phyloP scores from a whole-genome alignment of 2,797 vertebrate genomes.

The Coccyzus lansbergi region DNA sequence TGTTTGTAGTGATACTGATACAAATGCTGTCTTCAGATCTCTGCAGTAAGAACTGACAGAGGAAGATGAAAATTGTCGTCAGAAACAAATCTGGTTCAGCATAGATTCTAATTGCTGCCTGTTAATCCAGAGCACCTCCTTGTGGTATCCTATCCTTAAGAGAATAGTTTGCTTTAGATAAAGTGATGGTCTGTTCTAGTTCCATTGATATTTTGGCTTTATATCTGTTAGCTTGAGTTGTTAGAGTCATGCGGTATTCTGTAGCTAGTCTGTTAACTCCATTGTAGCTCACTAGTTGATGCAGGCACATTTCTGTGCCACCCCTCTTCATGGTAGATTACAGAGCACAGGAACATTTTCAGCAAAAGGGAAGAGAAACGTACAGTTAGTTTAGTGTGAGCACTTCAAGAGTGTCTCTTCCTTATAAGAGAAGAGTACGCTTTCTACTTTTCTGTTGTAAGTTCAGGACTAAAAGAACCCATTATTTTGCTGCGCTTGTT shows the following conservation, averaged over 20 bases:
- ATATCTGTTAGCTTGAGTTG: neutral
- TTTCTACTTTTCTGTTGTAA: neutral
- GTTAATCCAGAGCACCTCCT: neutral
- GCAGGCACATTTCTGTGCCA: neutral
- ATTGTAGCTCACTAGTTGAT: neutral
- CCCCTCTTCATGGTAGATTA: neutral
- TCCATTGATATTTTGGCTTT: slow-evolving; percentile 6
- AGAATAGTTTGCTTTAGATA: neutral
- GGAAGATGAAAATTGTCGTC: neutral
- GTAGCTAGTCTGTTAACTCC: neutral
- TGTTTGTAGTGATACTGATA: neutral
- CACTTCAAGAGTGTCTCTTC: neutral
- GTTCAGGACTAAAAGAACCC: neutral
- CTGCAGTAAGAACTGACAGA: neutral
- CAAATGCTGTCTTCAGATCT: neutral
- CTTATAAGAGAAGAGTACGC: neutral
- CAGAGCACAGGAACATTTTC: neutral
- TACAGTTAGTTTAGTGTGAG: neutral
- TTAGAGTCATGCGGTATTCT: neutral
- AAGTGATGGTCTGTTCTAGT: neutral
- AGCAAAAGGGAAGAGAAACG: neutral
- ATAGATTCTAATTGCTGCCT: neutral
- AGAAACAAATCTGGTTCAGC: neutral
- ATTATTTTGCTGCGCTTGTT: neutral
- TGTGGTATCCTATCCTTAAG: slow-evolving; percentile 1